Base-by-base conservation (phyloP, 2,888 invertebrate species). In the Tiliacea aurago region DNA sequence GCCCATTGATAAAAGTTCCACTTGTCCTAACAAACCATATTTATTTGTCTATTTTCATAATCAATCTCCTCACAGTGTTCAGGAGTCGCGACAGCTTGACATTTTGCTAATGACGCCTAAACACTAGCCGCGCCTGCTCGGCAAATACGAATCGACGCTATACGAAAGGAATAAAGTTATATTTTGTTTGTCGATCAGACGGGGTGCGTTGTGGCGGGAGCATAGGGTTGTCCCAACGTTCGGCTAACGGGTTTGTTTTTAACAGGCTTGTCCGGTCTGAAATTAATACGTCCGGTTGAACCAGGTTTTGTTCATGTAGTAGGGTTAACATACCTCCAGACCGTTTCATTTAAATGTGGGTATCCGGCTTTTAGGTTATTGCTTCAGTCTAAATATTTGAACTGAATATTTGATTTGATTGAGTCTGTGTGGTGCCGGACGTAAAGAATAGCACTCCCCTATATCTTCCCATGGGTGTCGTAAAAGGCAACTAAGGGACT, bases 11-110 rank as follows among this genome's bases (percentile, higher is more conserved):
- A 76, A 71, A 68, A 74, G 66, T 72, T 65, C 69, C 64, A 67
- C 72, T 72, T 70, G 41, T 51, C 67, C 67, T 69, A 70, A 77
- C 61, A 79, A 73, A 68, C 58, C 41, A 56, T 72, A 71, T 74
- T 77, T 73, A 76, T 84, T 78, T 79, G 64, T 83, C 73, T 75
- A 77, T 83, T 83, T 78, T 84, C 76, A 86, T 87, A 89, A 90
- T 90, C 87, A 90, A 89, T 91, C 90, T 86, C 84, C 77, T 82
- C 80, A 88, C 86, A 88, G 85, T 82, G 84, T 83, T 80, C 81
- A 82, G 81, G 73, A 88, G 84, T 84, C 85, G 81, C 80, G 89
- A 90, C 90, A 87, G 84, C 85, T 89, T 91, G 92, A 90, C 92
- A 89, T 91, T 90, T 90, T 80, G 84, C 90, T 87, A 91, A 90